phyloP scores from a whole-genome alignment of 2,113 vertebrate genomes.

The Dinomys branickii region DNA sequence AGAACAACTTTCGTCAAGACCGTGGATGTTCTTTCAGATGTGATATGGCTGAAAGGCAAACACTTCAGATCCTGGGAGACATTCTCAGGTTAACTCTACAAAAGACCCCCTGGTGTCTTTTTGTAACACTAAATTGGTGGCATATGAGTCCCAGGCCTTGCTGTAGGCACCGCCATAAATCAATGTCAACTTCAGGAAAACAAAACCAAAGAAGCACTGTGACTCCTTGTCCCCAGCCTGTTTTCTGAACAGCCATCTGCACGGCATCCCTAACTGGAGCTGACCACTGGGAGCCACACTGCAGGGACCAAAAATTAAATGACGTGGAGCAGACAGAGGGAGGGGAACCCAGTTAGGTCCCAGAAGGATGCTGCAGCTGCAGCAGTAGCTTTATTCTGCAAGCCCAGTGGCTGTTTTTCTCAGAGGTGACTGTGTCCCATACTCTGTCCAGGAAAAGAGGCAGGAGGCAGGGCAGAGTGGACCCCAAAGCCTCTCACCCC shows the following conservation, averaged over 20 bases:
- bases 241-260: slow-evolving; percentile 44
- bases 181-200: slow-evolving; percentile 61
- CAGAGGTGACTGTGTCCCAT: not conserved
- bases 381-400: not conserved
- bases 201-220: slow-evolving; percentile 37
- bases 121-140: slow-evolving; percentile 14
- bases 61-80: not conserved
- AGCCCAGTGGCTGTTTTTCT: not conserved
- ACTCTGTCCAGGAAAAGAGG: accelerated
- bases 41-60: not conserved
- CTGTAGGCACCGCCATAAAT: slow-evolving; percentile 68
- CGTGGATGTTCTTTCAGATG: not conserved
- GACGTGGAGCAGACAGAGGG: not conserved
- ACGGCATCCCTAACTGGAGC: not conserved
- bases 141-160: not conserved
- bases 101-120: slow-evolving; percentile 27
- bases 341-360: not conserved
- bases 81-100: slow-evolving; percentile 24
- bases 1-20: not conserved
- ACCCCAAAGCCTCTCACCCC: not conserved
- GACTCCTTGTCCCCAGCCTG: slow-evolving; percentile 7
- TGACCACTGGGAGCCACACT: not conserved
- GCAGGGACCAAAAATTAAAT: not conserved
- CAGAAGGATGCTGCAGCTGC: accelerated
- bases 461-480: accelerated